phyloP scores from a whole-genome alignment of 2,113 vertebrate species.

The Carassius gibelio region DNA sequence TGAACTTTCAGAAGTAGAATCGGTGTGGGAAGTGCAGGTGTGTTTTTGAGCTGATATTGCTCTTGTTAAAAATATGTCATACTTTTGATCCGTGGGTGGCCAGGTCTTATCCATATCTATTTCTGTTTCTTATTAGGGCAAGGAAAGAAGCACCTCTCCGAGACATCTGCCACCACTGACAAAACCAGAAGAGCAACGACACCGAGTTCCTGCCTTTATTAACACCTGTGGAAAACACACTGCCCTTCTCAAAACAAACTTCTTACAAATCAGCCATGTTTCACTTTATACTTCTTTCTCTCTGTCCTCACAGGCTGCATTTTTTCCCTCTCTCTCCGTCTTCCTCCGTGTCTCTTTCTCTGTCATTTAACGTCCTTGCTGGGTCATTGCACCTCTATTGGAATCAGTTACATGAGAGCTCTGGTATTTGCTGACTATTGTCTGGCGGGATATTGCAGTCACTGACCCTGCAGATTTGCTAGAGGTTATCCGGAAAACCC shows the following conservation, averaged over 20 bases:
- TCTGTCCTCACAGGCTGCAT: neutral
- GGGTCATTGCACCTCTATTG: constrained; percentile 48
- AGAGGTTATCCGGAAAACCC: constrained; percentile 49
- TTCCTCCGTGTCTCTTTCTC: constrained; percentile 32
- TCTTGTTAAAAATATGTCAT: constrained; percentile 24
- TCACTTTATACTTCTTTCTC: constrained; percentile 21
- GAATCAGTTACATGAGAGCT: constrained; percentile 56
- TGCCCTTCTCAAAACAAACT: constrained; percentile 37
- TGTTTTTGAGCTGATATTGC: neutral
- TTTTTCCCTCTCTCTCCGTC: constrained; percentile 24
- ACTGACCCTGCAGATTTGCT: constrained; percentile 32
- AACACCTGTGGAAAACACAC: neutral
- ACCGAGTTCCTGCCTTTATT: constrained; percentile 17
- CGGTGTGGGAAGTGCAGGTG: neutral
- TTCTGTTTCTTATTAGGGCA: constrained; percentile 37
- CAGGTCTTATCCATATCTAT: constrained; percentile 1
- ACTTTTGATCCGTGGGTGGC: constrained; percentile 13
- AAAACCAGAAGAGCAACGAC: constrained; percentile 29
- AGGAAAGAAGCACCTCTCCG: constrained; percentile 13
- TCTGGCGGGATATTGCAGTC: constrained; percentile 51
- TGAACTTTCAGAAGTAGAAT: neutral
- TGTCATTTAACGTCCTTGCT: constrained; percentile 51
- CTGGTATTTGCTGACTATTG: constrained; percentile 56
- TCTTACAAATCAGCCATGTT: constrained; percentile 53
- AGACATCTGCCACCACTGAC: constrained; percentile 24